These are phyloP conservation scores for Acomys russatus DNA, from an alignment of 2,797 vertebrate genomes.

Conservation along the genomic window DNA sequence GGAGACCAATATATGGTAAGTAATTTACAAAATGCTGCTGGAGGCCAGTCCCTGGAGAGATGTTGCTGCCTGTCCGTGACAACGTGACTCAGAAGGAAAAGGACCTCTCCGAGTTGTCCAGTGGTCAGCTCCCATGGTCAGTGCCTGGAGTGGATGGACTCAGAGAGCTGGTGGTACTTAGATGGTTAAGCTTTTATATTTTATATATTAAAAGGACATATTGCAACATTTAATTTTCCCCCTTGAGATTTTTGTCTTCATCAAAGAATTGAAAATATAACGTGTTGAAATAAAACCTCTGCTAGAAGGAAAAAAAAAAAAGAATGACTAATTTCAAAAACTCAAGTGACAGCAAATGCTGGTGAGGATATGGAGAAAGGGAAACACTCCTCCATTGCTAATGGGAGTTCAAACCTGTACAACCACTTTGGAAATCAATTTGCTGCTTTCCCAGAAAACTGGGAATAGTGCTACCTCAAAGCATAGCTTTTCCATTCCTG, in stretches of 20 bases:
- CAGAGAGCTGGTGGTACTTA: neutral
- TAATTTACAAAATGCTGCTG: slow-evolving; percentile 67
- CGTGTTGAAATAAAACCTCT: slow-evolving; percentile 66
- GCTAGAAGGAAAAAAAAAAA: slow-evolving; percentile 53
- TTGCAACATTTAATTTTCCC: slow-evolving; percentile 60
- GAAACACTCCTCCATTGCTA: no score
- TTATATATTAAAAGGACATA: slow-evolving; percentile 48
- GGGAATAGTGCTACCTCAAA: no score
- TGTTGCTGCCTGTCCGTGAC: slow-evolving; percentile 48
- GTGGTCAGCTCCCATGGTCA: slow-evolving; percentile 4
- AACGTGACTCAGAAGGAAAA: slow-evolving; percentile 67
- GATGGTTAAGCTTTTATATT: slow-evolving; percentile 55
- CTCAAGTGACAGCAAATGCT: no score
- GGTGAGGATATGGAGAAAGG: no score
- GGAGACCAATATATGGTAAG: slow-evolving; percentile 55
- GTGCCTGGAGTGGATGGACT: neutral
- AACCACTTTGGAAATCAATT: no score
- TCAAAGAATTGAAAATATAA: slow-evolving; percentile 54
- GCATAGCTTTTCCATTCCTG: no score
- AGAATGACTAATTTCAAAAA: no score
- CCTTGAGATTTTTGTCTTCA: slow-evolving; percentile 61
- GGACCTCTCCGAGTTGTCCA: slow-evolving; percentile 64
- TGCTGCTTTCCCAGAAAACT: no score
- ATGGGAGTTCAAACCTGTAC: no score
- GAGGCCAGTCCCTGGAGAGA: neutral